Evolutionary conservation across 1,140 invertebrate species (phyloP).

Genomic region (Pollicipes pollicipes): DNA sequence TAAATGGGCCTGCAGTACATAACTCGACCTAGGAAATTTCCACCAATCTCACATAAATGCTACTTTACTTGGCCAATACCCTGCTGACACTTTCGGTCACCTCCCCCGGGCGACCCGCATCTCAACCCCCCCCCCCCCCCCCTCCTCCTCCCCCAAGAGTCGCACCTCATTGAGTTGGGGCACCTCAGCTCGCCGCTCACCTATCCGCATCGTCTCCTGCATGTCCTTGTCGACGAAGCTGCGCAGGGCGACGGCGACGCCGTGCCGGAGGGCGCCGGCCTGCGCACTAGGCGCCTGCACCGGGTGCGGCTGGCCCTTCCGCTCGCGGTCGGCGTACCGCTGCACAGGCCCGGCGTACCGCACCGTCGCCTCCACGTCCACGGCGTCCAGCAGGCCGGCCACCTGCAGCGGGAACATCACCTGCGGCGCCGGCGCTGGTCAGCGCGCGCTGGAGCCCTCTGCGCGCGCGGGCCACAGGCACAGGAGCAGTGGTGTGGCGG

Average conservation of each 20-base stretch:
- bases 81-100: no score
- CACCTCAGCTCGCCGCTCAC: slow-evolving; percentile 29
- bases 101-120: no score
- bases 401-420: slow-evolving; percentile 73
- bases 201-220: slow-evolving; percentile 68
- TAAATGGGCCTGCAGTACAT: no score
- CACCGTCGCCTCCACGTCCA: slow-evolving; percentile 55
- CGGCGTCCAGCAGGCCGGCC: slow-evolving; percentile 47
- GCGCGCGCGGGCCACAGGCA: slow-evolving; percentile 1
- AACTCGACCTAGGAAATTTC: no score
- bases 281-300: slow-evolving; percentile 45
- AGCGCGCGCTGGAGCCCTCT: neutral
- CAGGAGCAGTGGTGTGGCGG: slow-evolving; percentile 9
- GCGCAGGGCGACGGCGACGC: slow-evolving; percentile 52
- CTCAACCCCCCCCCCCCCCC: no score
- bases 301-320: no score
- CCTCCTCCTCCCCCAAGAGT: no score
- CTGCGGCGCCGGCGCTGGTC: slow-evolving; percentile 31
- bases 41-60: no score
- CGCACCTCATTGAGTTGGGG: no score
- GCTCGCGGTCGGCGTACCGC: no score
- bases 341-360: neutral
- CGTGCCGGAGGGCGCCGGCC: slow-evolving; percentile 67
- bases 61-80: no score
- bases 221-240: slow-evolving; percentile 60